Conservation (phyloP, 2,113 vertebrate species). For the Malurus elegans region DNA sequence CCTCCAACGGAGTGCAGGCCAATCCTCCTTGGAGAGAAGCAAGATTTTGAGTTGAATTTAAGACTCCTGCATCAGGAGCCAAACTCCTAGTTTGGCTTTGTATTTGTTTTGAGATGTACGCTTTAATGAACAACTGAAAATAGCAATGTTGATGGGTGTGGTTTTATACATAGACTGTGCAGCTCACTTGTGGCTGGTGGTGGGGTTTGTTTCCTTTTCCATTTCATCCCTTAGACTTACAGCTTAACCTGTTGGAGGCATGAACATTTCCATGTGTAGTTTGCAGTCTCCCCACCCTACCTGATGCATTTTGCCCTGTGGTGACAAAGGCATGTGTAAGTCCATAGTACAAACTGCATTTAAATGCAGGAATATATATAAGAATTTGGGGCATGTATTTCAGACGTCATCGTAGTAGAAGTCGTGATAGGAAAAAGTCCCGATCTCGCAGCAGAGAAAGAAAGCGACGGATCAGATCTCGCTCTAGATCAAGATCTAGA, state of each 20-base stretch:
- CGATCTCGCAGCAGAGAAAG: conserved; percentile 88
- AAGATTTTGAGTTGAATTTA: neutral
- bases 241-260: neutral
- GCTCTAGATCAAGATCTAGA: conserved; percentile 88
- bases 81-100: neutral
- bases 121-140: neutral
- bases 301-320: neutral
- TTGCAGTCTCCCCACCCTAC: neutral
- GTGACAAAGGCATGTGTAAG: neutral
- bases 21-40: neutral
- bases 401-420: conserved; percentile 91
- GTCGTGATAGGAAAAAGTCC: conserved; percentile 87
- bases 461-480: conserved; percentile 86
- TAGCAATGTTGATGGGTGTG: neutral
- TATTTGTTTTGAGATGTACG: neutral
- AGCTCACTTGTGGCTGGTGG: neutral
- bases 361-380: neutral
- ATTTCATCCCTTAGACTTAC: neutral
- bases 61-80: neutral
- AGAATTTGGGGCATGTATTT: conserved; percentile 10
- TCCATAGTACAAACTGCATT: neutral
- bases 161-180: neutral
- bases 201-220: neutral
- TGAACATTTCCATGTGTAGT: neutral
- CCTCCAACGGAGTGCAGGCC: neutral